Evolutionary conservation across 2,797 vertebrate genomes (phyloP).

Genomic region (Danio tinwini): DNA sequence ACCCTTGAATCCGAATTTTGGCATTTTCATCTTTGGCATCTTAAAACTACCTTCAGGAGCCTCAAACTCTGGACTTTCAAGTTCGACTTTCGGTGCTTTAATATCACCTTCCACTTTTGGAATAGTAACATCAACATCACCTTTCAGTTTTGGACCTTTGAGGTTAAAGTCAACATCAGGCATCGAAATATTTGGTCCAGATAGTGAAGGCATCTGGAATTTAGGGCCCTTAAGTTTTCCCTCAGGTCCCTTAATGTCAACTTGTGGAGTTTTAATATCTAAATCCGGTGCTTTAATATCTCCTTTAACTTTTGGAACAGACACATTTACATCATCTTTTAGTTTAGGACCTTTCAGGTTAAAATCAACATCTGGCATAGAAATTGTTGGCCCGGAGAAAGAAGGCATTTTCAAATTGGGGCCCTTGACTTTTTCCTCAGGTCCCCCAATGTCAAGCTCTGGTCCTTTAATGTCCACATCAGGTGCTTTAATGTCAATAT

Average conservation of each 20-base stretch:
- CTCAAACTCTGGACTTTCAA: conserved; percentile 48
- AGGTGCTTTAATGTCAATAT: not conserved
- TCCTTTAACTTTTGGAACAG: not conserved
- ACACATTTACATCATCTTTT: not conserved
- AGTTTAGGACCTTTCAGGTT: not conserved
- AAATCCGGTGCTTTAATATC: not conserved
- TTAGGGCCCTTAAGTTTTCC: not conserved
- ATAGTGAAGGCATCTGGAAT: conserved; percentile 51
- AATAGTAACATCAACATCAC: not conserved
- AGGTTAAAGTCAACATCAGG: conserved; percentile 30
- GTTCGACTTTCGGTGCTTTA: conserved; percentile 33
- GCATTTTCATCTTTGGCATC: conserved; percentile 30
- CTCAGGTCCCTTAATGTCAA: not conserved
- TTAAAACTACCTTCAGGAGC: conserved; percentile 19
- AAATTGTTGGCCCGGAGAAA: not conserved
- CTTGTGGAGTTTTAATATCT: too few species aligned
- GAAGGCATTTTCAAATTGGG: not conserved
- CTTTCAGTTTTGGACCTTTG: not conserved
- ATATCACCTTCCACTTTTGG: conserved; percentile 1
- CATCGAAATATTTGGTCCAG: conserved; percentile 14
- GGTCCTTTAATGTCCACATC: not conserved
- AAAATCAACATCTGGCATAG: not conserved
- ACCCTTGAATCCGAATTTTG: conserved; percentile 5
- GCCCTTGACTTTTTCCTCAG: not conserved
- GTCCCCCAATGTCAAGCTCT: not conserved